Conservation (phyloP, 1,140 invertebrate species). For the Centruroides sculpturatus region DNA sequence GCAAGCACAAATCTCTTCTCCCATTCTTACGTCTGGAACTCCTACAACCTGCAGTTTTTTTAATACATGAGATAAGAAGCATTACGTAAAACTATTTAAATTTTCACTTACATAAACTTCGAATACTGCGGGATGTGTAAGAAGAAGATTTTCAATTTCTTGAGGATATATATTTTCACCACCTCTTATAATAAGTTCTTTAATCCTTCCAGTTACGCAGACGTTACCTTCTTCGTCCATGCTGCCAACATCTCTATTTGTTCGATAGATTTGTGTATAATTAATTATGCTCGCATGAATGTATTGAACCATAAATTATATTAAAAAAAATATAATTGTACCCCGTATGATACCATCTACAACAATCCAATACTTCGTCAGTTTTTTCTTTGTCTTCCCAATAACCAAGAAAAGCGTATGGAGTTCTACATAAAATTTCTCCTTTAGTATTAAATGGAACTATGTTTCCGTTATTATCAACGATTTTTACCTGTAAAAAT, state of each 20-base stretch:
- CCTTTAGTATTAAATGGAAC: slow-evolving; percentile 62
- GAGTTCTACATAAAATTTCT: slow-evolving; percentile 69
- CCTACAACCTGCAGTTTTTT: slow-evolving; percentile 45
- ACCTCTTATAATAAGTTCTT: slow-evolving; percentile 81
- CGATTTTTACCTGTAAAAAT: slow-evolving; percentile 41
- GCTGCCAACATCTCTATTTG: slow-evolving; percentile 56
- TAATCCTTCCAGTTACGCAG: slow-evolving; percentile 61
- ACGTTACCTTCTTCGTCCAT: slow-evolving; percentile 62
- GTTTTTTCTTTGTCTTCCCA: slow-evolving; percentile 72
- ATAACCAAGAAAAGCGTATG: slow-evolving; percentile 66
- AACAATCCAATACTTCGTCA: slow-evolving; percentile 45
- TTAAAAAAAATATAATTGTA: slow-evolving; percentile 28
- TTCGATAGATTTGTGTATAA: too few species aligned
- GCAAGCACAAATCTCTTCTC: slow-evolving; percentile 72
- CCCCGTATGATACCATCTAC: slow-evolving; percentile 84
- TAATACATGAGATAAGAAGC: neutral
- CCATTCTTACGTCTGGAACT: slow-evolving; percentile 59
- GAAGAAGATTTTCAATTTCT: too few species aligned
- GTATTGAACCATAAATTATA: too few species aligned
- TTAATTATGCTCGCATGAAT: too few species aligned
- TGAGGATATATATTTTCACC: too few species aligned
- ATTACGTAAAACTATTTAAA: neutral
- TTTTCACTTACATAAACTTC: neutral
- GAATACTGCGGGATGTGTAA: too few species aligned
- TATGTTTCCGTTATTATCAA: slow-evolving; percentile 49